phyloP scores from a whole-genome alignment of 2,113 vertebrate species.

The Cromileptes altivelis region DNA sequence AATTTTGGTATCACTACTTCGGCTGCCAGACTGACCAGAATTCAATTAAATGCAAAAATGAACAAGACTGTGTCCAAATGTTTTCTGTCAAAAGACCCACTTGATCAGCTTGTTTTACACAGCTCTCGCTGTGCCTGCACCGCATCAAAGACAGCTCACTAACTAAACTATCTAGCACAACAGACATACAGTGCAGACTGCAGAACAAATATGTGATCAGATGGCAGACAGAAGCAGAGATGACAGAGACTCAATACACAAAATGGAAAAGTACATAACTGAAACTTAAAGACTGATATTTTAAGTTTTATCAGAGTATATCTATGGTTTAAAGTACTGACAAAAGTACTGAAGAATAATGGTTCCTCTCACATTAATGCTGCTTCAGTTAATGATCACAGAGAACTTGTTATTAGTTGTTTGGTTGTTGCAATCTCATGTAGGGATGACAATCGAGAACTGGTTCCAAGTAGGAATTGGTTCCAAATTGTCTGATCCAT shows the following conservation, averaged over 20 bases:
- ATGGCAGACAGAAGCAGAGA: conserved; percentile 22
- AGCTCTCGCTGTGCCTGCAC: conserved; percentile 17
- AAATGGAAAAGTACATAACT: conserved; percentile 7
- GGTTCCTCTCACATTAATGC: not conserved
- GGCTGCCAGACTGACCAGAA: conserved; percentile 21
- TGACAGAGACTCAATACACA: not conserved
- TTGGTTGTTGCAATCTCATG: too few species aligned
- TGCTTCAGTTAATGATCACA: not conserved
- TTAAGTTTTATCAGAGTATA: not conserved
- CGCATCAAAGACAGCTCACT: conserved; percentile 39
- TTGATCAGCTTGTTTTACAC: conserved; percentile 48
- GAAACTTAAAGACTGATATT: not conserved
- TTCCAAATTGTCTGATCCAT: too few species aligned
- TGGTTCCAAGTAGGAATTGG: too few species aligned
- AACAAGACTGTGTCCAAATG: conserved; percentile 14
- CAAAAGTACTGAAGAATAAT: not conserved
- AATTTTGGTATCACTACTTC: not conserved
- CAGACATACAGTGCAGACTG: conserved; percentile 24
- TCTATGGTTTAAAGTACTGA: not conserved
- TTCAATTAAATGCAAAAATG: conserved; percentile 35
- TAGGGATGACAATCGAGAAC: too few species aligned
- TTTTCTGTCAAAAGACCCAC: conserved; percentile 36
- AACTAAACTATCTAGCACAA: conserved; percentile 33
- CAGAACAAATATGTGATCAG: conserved; percentile 22
- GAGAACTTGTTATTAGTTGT: not conserved